Percentiles rank a stretch among this genome's conserved stretches.
phyloP scores from a whole-genome alignment of 2,797 vertebrate genomes.

The Tokudaia muenninki region DNA sequence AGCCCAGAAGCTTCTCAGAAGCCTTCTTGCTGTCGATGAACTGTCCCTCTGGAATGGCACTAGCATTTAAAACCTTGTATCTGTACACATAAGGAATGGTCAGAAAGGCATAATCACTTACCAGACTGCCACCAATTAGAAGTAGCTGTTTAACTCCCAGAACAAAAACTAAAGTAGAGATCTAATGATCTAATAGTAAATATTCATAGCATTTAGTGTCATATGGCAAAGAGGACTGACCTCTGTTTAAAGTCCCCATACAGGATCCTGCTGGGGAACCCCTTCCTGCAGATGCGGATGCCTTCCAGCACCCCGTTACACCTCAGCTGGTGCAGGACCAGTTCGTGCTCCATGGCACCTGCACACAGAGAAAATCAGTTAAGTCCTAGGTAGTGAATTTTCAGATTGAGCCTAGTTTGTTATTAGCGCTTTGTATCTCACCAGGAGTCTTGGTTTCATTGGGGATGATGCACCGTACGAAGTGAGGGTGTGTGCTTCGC shows the following conservation, averaged over 20 bases:
- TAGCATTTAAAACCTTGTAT: conserved; percentile 94
- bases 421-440: conserved; percentile 83
- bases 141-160: conserved; percentile 1
- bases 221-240: conserved; percentile 73
- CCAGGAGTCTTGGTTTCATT: conserved; percentile 94
- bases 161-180: conserved; percentile 33
- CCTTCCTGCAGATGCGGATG: conserved; percentile 93
- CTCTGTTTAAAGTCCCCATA: conserved; percentile 94
- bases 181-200: neutral
- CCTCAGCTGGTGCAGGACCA: conserved; percentile 93
- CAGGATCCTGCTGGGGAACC: conserved; percentile 92
- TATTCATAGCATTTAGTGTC: conserved; percentile 79
- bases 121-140: neutral
- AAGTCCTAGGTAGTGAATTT: neutral
- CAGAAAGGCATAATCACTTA: neutral
- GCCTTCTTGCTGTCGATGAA: conserved; percentile 95
- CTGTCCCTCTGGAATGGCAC: conserved; percentile 94
- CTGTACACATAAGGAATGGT: conserved; percentile 80
- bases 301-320: conserved; percentile 93
- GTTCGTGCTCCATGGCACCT: conserved; percentile 93
- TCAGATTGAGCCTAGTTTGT: neutral
- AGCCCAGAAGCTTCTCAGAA: conserved; percentile 91
- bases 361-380: conserved; percentile 74
- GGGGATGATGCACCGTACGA: conserved; percentile 93
- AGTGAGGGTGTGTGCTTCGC: conserved; percentile 93